Conservation (phyloP, 2,113 vertebrate genomes). For the Actenoides lindsayi region DNA sequence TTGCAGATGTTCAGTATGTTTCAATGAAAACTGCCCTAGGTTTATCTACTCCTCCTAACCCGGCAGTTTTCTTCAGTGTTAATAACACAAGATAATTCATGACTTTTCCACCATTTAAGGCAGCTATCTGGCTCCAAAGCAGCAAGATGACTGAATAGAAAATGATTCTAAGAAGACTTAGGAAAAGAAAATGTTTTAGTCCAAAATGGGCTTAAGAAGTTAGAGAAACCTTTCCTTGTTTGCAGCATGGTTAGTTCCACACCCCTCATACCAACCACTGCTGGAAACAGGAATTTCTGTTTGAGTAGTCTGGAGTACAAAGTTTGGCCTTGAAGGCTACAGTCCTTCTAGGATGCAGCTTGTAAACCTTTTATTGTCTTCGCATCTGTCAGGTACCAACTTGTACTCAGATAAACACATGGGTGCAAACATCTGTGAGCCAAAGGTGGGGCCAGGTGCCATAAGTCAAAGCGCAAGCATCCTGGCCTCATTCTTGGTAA, state of each 20-base stretch:
- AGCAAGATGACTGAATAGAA: not conserved
- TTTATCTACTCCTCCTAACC: not conserved
- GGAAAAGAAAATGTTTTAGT: not conserved
- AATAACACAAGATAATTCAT: not conserved
- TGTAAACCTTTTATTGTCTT: not conserved
- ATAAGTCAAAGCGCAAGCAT: not conserved
- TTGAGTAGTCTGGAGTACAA: not conserved
- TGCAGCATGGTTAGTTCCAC: not conserved
- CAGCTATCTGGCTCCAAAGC: not conserved
- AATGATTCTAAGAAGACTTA: not conserved
- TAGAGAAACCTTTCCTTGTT: not conserved
- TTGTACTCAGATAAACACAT: not conserved
- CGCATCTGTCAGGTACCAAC: not conserved
- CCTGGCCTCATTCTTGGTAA: not conserved
- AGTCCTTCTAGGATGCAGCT: not conserved
- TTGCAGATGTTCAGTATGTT: not conserved
- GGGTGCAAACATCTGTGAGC: not conserved
- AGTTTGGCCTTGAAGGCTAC: not conserved
- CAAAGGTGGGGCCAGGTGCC: not conserved
- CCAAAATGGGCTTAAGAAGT: not conserved
- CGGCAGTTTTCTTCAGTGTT: not conserved
- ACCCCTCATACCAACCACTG: not conserved
- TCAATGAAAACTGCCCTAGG: not conserved
- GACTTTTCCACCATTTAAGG: not conserved
- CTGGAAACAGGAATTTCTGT: not conserved